Conservation (phyloP, 37 sponge, comb jelly and placozoan species). For the Halisarca cf. caerulea region DNA sequence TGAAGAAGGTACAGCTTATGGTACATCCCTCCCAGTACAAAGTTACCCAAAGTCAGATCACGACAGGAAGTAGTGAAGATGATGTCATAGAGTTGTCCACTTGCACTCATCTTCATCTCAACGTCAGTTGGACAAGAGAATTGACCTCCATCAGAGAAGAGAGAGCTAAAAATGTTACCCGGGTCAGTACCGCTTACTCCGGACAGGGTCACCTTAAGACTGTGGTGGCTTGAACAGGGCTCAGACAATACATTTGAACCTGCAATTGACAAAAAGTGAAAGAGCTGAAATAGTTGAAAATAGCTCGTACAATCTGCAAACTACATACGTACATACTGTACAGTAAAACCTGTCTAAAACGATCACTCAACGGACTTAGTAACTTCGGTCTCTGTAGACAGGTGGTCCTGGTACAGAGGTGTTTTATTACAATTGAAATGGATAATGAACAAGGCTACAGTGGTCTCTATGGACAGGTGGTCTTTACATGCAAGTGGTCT, state of each 20-base stretch:
- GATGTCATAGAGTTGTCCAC: neutral
- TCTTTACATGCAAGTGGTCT: too few relatives aligned
- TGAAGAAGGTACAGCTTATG: neutral
- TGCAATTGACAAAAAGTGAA: too few relatives aligned
- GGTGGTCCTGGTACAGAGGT: too few relatives aligned
- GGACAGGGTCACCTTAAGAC: neutral
- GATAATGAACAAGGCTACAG: too few relatives aligned
- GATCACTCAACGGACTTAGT: too few relatives aligned
- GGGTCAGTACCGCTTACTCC: neutral
- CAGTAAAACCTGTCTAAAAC: too few relatives aligned
- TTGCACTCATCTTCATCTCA: neutral
- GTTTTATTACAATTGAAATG: too few relatives aligned
- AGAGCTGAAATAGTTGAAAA: too few relatives aligned
- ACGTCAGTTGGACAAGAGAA: neutral
- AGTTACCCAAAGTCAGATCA: neutral
- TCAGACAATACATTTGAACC: neutral
- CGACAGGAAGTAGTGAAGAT: neutral
- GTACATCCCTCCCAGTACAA: neutral
- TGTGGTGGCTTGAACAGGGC: neutral
- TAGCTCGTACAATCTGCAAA: too few relatives aligned
- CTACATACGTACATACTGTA: too few relatives aligned
- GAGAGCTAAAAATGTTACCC: neutral
- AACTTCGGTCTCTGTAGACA: too few relatives aligned
- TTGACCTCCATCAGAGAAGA: slow-evolving; percentile 6
- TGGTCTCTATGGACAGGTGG: too few relatives aligned